Conservation (phyloP, 2,797 vertebrate species). For the Arctocebus calabarensis region DNA sequence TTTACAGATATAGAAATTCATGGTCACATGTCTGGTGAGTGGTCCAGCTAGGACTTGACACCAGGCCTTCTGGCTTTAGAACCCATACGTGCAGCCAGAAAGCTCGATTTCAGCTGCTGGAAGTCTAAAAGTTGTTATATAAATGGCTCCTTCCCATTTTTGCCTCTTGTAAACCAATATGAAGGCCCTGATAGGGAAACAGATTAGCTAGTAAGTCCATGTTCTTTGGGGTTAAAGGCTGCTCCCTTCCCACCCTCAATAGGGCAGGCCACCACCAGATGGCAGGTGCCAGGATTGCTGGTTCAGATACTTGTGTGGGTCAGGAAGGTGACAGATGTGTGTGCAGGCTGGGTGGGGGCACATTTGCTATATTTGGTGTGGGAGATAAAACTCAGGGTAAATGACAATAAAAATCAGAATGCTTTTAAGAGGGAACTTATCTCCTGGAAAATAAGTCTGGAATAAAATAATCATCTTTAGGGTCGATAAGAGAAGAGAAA, state of each 20-base stretch:
- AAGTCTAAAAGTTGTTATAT: not conserved
- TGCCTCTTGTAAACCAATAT: not conserved
- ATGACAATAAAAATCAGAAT: constrained; percentile 65
- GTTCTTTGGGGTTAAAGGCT: not conserved
- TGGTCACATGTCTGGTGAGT: fast-evolving
- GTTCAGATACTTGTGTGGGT: not conserved
- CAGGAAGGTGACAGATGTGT: not conserved
- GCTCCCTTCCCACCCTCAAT: not conserved
- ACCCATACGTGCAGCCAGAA: not conserved
- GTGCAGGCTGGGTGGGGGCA: not conserved
- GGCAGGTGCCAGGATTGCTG: not conserved
- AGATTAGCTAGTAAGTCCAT: not conserved
- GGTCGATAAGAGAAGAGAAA: constrained; percentile 70
- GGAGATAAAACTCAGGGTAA: constrained; percentile 65
- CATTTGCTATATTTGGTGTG: not conserved
- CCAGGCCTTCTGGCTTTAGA: not conserved
- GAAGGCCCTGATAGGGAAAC: not conserved
- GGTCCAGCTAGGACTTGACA: not conserved
- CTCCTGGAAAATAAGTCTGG: constrained; percentile 62
- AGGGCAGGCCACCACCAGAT: not conserved
- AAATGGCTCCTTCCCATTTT: not conserved
- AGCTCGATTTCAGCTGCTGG: not conserved
- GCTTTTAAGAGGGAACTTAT: constrained; percentile 60
- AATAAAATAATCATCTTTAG: constrained; percentile 70
- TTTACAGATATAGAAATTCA: not conserved